Evolutionary conservation across 2,113 vertebrate genomes (phyloP), one percentile per base, ranked within the genome.

Genomic region (Gulo gulo): DNA sequence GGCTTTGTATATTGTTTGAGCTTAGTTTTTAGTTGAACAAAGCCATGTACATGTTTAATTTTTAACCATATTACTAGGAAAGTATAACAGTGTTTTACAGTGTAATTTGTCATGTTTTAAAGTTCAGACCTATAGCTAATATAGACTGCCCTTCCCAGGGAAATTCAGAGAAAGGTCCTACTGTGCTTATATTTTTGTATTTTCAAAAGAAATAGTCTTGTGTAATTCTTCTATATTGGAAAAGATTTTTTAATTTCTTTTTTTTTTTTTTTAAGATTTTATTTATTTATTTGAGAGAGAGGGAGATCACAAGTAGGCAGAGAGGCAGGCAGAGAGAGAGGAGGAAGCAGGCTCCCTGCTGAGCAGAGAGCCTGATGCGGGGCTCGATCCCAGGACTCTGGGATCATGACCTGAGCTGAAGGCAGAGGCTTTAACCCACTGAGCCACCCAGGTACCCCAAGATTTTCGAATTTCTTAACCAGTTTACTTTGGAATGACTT

Each of bases 101-200:
- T 76, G 26, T 76, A 47, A 26, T 45, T 47, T 45, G 73, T 76
- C 69, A 39, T 79, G 31, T 88, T 94, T 87, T 86, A 18, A 84
- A 93, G 86, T 57, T 93, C n/a, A 89, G 42, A 90, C 34, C 59
- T 93, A 34, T 88, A 71, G 36, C n/a, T 84, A 84, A 73, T 79
- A 34, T 63, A 42, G 24, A 47, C 42, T 45, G 78, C 59, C 26
- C 13, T 83, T 91, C 88, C 61, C 63, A 39, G 34, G 26, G 61
- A 88, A 42, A 87, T 31, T 95, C 8, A 45, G 76, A 52, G 82
- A 61, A 95, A 82, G 21, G 39, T 76, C 93, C 42, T 47, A 13
- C 26, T 82, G 13, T 91, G 47, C 82, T 95, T 88, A 67, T 52
- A 57, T 87, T 74, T 94, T 23, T 36, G 45, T 90, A 61, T 63